Conservation (phyloP, 2,888 invertebrate species). For the Globia sparganii region DNA sequence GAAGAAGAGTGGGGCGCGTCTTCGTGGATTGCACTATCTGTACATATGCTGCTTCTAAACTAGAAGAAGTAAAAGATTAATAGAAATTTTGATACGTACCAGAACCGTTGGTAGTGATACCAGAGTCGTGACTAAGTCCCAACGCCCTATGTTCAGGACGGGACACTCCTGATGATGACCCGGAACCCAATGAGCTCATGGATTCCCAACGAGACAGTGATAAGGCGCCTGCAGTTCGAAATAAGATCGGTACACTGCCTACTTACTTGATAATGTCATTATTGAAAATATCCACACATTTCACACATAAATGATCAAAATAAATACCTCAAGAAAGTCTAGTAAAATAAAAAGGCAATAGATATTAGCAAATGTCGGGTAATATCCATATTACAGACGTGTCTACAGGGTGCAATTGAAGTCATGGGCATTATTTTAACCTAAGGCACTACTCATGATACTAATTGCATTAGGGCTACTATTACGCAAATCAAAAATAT, state of each 20-base stretch:
- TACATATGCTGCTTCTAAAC: neutral
- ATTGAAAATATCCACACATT: neutral
- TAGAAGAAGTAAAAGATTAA: neutral
- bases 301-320: too few species aligned
- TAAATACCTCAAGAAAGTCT: neutral
- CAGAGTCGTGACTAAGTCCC: conserved; percentile 87
- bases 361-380: neutral
- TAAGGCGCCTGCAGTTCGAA: conserved; percentile 91
- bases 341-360: neutral
- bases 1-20: too few species aligned
- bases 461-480: too few species aligned
- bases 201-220: conserved; percentile 96
- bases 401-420: too few species aligned
- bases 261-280: neutral
- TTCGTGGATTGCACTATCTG: too few species aligned
- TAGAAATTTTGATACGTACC: conserved; percentile 69
- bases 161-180: conserved; percentile 84
- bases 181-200: conserved; percentile 91
- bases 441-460: too few species aligned
- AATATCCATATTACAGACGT: neutral
- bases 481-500: too few species aligned
- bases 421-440: too few species aligned
- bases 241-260: neutral
- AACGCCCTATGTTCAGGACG: conserved; percentile 82
- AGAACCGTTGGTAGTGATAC: conserved; percentile 87